A percentile compares a stretch with the other conserved stretches of the same genome.
Conservation (phyloP, 2,797 vertebrate genomes). For the Cuculus canorus region DNA sequence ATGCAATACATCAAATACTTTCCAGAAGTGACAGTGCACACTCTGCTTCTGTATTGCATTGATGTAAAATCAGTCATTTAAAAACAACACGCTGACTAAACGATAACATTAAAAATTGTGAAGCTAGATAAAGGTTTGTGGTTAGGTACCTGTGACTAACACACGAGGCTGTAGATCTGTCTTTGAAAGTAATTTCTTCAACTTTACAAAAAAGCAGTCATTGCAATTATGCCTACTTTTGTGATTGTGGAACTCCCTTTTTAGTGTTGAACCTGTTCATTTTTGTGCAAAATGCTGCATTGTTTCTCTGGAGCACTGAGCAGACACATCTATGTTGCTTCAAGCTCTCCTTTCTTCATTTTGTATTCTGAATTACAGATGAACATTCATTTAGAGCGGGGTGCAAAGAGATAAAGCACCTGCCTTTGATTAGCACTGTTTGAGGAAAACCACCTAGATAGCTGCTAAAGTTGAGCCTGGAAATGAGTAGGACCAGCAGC, state of each 20-base stretch:
- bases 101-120: neutral
- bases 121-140: neutral
- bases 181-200: neutral
- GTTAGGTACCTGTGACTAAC: neutral
- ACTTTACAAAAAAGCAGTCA: neutral
- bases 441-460: neutral
- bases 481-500: neutral
- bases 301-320: neutral
- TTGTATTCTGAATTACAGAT: neutral
- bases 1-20: neutral
- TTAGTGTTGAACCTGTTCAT: neutral
- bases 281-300: fast-evolving
- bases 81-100: neutral
- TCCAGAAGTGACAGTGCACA: neutral
- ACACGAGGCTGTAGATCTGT: neutral
- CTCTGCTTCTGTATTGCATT: neutral
- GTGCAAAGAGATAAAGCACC: neutral
- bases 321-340: neutral
- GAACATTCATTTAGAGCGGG: neutral
- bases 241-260: neutral
- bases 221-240: fast-evolving
- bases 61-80: neutral
- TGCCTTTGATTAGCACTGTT: neutral
- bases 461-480: neutral
- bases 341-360: neutral